These are phyloP conservation scores for Gerris lacustris DNA, from an alignment of 2,888 invertebrate species.

Conservation along the genomic window DNA sequence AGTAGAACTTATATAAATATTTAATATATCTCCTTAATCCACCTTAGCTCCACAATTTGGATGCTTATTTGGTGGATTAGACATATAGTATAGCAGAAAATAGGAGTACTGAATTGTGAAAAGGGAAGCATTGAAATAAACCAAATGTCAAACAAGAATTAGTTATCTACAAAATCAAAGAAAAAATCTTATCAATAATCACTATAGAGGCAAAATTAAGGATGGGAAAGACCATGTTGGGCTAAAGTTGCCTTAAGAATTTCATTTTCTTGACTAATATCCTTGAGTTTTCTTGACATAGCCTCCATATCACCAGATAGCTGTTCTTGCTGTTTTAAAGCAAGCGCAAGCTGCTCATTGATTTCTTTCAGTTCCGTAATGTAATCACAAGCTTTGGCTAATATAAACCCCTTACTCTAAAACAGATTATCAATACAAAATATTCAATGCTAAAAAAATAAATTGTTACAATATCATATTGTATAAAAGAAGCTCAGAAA, in stretches of 20 bases:
- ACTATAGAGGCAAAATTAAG: neutral
- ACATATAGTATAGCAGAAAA: no score
- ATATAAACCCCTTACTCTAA: slow-evolving; percentile 86
- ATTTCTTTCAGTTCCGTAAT: slow-evolving; percentile 70
- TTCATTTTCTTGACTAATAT: slow-evolving; percentile 63
- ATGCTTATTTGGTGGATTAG: no score
- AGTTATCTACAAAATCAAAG: no score
- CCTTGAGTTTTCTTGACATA: slow-evolving; percentile 56
- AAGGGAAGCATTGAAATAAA: no score
- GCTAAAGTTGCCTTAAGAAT: slow-evolving; percentile 54
- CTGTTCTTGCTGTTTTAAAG: slow-evolving; percentile 57
- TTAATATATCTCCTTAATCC: no score
- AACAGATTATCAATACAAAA: slow-evolving; percentile 21
- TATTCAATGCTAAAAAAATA: slow-evolving; percentile 8
- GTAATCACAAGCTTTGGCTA: slow-evolving; percentile 91
- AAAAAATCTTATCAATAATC: no score
- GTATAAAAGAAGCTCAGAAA: slow-evolving; percentile 5
- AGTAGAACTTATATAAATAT: no score
- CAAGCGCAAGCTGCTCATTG: slow-evolving; percentile 56
- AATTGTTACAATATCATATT: neutral
- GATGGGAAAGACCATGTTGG: slow-evolving; percentile 46
- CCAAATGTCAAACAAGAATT: no score
- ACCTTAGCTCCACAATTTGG: no score
- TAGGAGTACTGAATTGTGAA: no score
- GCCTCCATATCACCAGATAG: slow-evolving; percentile 55